A percentile compares a stretch with the other conserved stretches of the same genome.
phyloP scores from a whole-genome alignment of 2,113 vertebrate genomes.

The Microtus pennsylvanicus region DNA sequence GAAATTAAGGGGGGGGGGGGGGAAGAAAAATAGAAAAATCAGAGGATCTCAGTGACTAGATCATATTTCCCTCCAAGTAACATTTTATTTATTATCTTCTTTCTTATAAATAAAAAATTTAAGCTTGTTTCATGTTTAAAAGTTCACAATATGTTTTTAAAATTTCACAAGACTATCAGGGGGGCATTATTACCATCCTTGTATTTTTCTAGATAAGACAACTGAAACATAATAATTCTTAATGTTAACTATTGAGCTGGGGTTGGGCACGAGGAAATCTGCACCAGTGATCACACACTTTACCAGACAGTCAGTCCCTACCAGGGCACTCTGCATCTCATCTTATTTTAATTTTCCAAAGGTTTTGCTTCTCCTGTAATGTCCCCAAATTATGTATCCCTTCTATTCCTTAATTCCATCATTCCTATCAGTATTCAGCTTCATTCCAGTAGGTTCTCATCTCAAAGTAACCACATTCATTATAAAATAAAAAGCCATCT shows the following conservation, averaged over 20 bases:
- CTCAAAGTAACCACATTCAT: not conserved
- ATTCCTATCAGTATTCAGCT: not conserved
- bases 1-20: not conserved
- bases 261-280: not conserved
- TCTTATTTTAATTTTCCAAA: not conserved
- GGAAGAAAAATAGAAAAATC: not conserved
- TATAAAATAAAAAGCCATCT: not conserved
- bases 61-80: not conserved
- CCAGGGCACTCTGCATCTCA: rapidly evolving
- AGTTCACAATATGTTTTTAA: not conserved
- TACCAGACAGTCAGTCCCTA: not conserved
- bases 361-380: not conserved
- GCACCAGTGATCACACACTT: not conserved
- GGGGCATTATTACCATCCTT: not conserved
- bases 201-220: not conserved
- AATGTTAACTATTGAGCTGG: not conserved
- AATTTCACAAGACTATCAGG: not conserved
- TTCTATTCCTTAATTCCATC: not conserved
- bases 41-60: not conserved
- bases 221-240: not conserved
- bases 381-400: not conserved
- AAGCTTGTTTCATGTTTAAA: not conserved
- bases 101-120: not conserved
- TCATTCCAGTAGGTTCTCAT: not conserved
- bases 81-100: not conserved